phyloP scores from a whole-genome alignment of 2,113 vertebrate genomes.

The Sus scrofa region T2T-Sscrofa CM000812.6:55755501-55756000 shows the following conservation, averaged over 20 bases:
- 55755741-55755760: background rate
- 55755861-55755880: background rate
- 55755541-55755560: background rate
- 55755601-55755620: background rate
- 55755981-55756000: background rate
- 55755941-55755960: conserved; percentile 25
- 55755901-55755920: background rate
- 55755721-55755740: background rate
- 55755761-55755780: background rate
- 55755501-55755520: background rate
- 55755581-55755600: background rate
- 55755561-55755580: background rate
- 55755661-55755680: background rate
- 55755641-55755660: background rate
- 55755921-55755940: conserved; percentile 3
- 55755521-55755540: background rate
- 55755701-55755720: background rate
- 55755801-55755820: background rate
- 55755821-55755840: background rate
- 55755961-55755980: background rate
- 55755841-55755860: background rate
- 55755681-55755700: background rate
- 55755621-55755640: background rate
- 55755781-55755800: background rate
- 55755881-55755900: background rate